phyloP scores from a whole-genome alignment of 2,797 vertebrate species.

The Discoglossus pictus region DNA sequence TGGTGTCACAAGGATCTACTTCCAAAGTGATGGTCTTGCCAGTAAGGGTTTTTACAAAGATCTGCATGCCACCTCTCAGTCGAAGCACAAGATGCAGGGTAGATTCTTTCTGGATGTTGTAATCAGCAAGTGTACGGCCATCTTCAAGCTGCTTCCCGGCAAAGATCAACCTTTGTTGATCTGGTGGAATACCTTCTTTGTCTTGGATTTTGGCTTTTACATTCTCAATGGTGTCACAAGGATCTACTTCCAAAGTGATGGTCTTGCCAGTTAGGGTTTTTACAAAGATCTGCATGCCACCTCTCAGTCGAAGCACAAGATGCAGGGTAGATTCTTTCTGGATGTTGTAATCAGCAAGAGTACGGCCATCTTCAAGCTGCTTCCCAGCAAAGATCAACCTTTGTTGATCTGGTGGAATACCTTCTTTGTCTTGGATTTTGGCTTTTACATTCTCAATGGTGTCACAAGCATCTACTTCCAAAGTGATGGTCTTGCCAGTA shows the following conservation, averaged over 20 bases:
- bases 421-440: constrained; percentile 64
- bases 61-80: constrained; percentile 64
- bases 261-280: constrained; percentile 53
- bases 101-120: constrained; percentile 74
- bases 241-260: constrained; percentile 26
- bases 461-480: constrained; percentile 43
- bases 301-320: constrained; percentile 65
- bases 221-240: constrained; percentile 25
- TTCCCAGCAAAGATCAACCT: constrained; percentile 73
- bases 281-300: constrained; percentile 46
- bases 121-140: constrained; percentile 69
- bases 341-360: constrained; percentile 70
- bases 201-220: constrained; percentile 28
- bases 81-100: constrained; percentile 64
- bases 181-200: constrained; percentile 42
- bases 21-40: constrained; percentile 60
- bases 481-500: constrained; percentile 20
- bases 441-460: constrained; percentile 66
- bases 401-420: constrained; percentile 73
- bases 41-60: constrained; percentile 60
- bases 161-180: constrained; percentile 68
- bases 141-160: constrained; percentile 81
- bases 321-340: constrained; percentile 71
- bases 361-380: constrained; percentile 70
- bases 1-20: constrained; percentile 60